Percentiles rank a stretch among this genome's conserved stretches.
Evolutionary conservation across 2,888 invertebrate species (phyloP).

Genomic region (Drosophila bunnanda): DNA sequence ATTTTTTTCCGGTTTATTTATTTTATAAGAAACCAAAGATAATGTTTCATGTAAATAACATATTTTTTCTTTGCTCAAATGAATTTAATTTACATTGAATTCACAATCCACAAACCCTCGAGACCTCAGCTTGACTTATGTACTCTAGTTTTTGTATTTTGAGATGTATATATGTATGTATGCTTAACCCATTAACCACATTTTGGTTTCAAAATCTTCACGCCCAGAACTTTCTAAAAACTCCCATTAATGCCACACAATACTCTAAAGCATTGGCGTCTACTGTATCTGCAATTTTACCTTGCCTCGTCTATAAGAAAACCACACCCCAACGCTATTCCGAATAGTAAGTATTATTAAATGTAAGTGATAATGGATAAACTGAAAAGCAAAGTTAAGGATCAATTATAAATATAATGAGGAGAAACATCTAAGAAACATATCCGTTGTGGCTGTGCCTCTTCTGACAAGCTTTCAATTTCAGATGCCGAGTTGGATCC

Average conservation of each 20-base stretch:
- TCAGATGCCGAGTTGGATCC: slow-evolving; percentile 88
- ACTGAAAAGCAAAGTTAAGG: not conserved
- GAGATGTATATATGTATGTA: slow-evolving; percentile 49
- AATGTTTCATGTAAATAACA: slow-evolving; percentile 19
- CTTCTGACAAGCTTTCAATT: slow-evolving; percentile 45
- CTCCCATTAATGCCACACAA: slow-evolving; percentile 42
- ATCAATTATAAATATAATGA: slow-evolving; percentile 9
- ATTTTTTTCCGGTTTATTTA: no score
- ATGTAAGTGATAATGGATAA: slow-evolving; percentile 15
- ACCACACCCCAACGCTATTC: slow-evolving; percentile 19
- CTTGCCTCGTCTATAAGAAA: slow-evolving; percentile 56
- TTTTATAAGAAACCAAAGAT: no score
- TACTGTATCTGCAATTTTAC: slow-evolving; percentile 65
- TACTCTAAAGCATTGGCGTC: slow-evolving; percentile 65
- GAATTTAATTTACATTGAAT: not conserved
- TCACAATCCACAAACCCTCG: slow-evolving; percentile 21
- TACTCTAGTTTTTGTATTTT: slow-evolving; percentile 38
- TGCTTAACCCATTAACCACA: slow-evolving; percentile 43
- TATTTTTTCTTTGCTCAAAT: slow-evolving; percentile 5
- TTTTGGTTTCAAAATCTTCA: slow-evolving; percentile 37
- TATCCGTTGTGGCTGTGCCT: not conserved
- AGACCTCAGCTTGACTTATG: slow-evolving; percentile 24
- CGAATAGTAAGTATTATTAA: slow-evolving; percentile 58
- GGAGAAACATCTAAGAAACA: not conserved
- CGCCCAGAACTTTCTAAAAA: slow-evolving; percentile 26